Percentiles rank a stretch among this genome's conserved stretches.
phyloP scores from a whole-genome alignment of 1,140 invertebrate species.

The Drosophila kikkawai region DNA sequence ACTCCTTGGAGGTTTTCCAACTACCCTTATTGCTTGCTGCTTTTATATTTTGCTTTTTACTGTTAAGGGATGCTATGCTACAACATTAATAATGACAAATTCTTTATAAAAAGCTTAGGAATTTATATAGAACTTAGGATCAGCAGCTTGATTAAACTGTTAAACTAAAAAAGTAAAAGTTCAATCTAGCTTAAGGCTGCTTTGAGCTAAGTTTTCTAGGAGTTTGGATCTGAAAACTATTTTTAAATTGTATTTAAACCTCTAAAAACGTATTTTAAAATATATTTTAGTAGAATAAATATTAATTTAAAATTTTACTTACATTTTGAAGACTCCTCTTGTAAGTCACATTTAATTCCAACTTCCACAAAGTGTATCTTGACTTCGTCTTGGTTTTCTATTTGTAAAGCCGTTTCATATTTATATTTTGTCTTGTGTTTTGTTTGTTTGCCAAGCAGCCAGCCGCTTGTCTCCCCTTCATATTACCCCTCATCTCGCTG shows the following conservation, averaged over 20 bases:
- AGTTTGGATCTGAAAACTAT: no score
- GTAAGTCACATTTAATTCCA: not conserved
- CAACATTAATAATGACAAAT: not conserved
- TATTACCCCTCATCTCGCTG: not conserved
- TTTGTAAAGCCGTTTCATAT: conserved; percentile 40
- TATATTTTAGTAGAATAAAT: not conserved
- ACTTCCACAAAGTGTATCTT: conserved; percentile 29
- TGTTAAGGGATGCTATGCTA: conserved; percentile 3
- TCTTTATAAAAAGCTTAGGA: not conserved
- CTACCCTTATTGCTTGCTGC: conserved; percentile 5
- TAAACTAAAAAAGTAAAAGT: no score
- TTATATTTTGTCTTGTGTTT: conserved; percentile 52
- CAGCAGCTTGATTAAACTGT: no score
- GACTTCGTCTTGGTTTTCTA: conserved; percentile 14
- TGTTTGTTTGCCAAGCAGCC: conserved; percentile 46
- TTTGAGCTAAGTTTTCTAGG: no score
- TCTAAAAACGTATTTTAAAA: not conserved
- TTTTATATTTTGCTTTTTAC: not conserved
- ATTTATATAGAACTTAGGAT: not conserved
- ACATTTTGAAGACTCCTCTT: not conserved
- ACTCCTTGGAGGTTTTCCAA: not conserved
- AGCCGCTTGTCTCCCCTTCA: not conserved
- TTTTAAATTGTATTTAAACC: not conserved
- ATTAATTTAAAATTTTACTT: not conserved
- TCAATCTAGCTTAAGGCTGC: no score